phyloP scores from a whole-genome alignment of 2,888 invertebrate genomes.

The Axea sp. region DNA sequence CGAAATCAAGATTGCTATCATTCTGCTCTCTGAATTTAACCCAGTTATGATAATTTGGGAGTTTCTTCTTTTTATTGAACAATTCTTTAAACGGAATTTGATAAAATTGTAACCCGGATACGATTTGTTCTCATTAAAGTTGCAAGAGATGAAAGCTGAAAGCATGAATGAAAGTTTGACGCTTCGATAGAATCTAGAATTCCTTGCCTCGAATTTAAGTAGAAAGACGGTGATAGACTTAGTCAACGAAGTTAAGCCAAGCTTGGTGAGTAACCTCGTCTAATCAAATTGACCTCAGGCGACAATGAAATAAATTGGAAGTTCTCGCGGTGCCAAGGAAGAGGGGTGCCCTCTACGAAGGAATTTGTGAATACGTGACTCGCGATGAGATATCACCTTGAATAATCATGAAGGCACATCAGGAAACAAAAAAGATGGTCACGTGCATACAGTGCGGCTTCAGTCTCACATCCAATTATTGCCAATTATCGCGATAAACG shows the following conservation, averaged over 20 bases:
- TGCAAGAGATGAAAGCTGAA: constrained; percentile 42
- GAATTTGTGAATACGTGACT: constrained; percentile 58
- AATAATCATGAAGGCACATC: constrained; percentile 41
- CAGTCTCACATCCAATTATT: constrained; percentile 42
- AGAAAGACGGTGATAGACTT: constrained; percentile 19
- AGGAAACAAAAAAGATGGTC: constrained; percentile 38
- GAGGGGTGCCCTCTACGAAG: constrained; percentile 55
- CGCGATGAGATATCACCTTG: constrained; percentile 44
- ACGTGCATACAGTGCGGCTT: constrained; percentile 25
- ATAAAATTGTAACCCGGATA: constrained; percentile 35
- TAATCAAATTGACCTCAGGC: constrained; percentile 73
- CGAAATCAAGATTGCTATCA: too few relatives aligned
- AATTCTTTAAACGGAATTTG: constrained; percentile 16
- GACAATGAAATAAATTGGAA: constrained; percentile 72
- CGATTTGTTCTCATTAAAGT: constrained; percentile 23
- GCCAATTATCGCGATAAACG: constrained; percentile 48
- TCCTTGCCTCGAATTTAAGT: constrained; percentile 37
- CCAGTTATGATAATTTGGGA: constrained; percentile 5
- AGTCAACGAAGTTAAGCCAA: background rate
- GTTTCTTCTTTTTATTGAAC: constrained; percentile 2
- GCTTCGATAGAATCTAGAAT: constrained; percentile 26
- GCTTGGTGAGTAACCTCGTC: constrained; percentile 62
- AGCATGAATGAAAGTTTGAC: constrained; percentile 48
- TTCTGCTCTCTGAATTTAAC: constrained; percentile 5
- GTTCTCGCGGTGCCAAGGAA: constrained; percentile 62